These are phyloP conservation scores for Gambusia holbrooki DNA, from an alignment of 2,113 vertebrate genomes.

Conservation along the genomic window DNA sequence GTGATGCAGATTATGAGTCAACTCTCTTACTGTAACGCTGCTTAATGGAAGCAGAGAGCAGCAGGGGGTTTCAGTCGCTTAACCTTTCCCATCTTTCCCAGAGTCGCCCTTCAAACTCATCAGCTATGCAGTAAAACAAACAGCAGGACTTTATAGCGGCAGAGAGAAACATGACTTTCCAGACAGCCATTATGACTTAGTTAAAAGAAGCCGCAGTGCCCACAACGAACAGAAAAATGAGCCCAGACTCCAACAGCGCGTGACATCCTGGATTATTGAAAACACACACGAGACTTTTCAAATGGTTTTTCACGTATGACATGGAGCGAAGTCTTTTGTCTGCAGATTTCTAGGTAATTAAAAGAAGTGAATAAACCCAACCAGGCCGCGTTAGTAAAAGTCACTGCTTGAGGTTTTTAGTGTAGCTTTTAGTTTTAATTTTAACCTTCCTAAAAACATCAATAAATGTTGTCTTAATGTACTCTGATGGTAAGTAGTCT, in stretches of 20 bases:
- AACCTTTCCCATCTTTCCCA: constrained; percentile 27
- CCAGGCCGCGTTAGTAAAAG: neutral
- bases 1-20: constrained; percentile 47
- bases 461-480: neutral
- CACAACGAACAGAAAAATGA: neutral
- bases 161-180: neutral
- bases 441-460: neutral
- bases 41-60: constrained; percentile 29
- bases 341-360: neutral
- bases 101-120: neutral
- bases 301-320: neutral
- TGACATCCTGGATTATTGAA: neutral
- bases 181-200: neutral
- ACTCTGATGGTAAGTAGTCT: neutral
- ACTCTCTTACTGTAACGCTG: constrained; percentile 31
- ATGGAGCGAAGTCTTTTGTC: neutral
- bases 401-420: neutral
- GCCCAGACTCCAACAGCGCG: neutral
- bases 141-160: neutral
- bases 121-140: constrained; percentile 11
- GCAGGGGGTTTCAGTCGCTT: neutral
- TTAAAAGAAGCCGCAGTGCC: neutral
- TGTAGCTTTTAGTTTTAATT: neutral
- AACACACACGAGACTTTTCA: neutral
- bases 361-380: neutral